A percentile compares a stretch with the other conserved stretches of the same genome.
Evolutionary conservation across 2,797 vertebrate species (phyloP).

Genomic region (Eospalax fontanierii): DNA sequence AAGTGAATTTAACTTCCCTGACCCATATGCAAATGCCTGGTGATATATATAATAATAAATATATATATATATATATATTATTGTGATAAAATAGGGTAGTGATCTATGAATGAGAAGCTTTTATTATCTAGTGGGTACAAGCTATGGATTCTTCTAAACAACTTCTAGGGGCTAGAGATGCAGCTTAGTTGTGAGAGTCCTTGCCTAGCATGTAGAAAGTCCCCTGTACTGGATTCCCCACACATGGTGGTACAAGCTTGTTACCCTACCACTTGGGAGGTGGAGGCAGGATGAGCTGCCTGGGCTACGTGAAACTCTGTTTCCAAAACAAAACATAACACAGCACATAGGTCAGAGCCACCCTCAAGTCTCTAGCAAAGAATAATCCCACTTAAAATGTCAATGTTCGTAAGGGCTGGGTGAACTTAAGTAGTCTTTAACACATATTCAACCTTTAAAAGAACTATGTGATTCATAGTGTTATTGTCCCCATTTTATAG

Average conservation of each 20-base stretch:
- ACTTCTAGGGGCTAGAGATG: neutral
- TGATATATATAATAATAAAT: neutral
- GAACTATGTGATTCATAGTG: neutral
- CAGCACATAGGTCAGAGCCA: no score
- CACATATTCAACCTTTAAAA: neutral
- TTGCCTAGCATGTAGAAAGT: neutral
- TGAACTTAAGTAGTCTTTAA: neutral
- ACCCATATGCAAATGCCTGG: neutral
- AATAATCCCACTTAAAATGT: neutral
- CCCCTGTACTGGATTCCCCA: neutral
- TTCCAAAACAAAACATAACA: neutral
- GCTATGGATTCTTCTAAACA: neutral
- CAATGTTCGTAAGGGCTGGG: neutral
- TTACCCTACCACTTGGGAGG: neutral
- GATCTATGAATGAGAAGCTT: neutral
- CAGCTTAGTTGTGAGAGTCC: neutral
- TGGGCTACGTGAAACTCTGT: neutral
- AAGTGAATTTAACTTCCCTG: neutral
- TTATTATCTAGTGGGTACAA: neutral
- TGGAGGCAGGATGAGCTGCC: neutral
- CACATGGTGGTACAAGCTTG: neutral
- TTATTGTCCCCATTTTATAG: neutral
- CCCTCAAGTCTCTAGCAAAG: neutral
- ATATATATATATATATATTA: neutral
- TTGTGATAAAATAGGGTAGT: no score